Percentiles rank a stretch among this genome's conserved stretches.
These are phyloP conservation scores for Silurus aristotelis DNA, from an alignment of 2,797 vertebrate species.

Conservation along the genomic window DNA sequence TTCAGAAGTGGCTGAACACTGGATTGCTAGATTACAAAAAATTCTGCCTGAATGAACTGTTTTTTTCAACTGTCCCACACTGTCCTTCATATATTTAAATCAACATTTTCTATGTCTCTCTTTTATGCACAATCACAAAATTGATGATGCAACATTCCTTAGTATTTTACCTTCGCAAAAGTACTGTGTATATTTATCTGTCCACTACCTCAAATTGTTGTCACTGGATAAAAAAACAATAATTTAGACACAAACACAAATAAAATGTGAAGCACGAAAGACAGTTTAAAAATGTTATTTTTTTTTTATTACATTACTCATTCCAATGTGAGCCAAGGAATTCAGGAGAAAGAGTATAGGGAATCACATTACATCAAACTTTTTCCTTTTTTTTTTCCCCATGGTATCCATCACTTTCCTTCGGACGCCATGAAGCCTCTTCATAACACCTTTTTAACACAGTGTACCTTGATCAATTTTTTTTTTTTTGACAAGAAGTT, in stretches of 20 bases:
- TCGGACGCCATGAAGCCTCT: neutral
- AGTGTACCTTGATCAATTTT: neutral
- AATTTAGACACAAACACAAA: neutral
- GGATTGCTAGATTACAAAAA: too few relatives aligned
- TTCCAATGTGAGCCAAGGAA: neutral
- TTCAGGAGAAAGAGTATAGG: neutral
- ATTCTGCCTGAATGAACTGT: too few relatives aligned
- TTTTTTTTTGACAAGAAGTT: neutral
- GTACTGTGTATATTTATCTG: neutral
- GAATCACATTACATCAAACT: neutral
- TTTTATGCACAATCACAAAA: neutral
- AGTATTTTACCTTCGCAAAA: neutral
- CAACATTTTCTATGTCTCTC: neutral
- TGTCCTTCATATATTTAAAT: too few relatives aligned
- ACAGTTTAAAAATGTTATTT: neutral
- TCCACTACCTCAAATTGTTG: neutral
- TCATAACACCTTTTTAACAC: neutral
- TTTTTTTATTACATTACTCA: conserved; percentile 27
- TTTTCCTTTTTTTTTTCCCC: neutral
- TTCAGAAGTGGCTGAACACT: too few relatives aligned
- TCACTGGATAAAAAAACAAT: neutral
- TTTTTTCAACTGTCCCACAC: too few relatives aligned
- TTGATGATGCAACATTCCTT: neutral
- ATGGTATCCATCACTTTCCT: neutral
- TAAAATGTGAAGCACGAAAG: neutral